These are phyloP conservation scores for Oncopodura yosiiana DNA, from an alignment of 1,140 invertebrate species.

Conservation along the genomic window DNA sequence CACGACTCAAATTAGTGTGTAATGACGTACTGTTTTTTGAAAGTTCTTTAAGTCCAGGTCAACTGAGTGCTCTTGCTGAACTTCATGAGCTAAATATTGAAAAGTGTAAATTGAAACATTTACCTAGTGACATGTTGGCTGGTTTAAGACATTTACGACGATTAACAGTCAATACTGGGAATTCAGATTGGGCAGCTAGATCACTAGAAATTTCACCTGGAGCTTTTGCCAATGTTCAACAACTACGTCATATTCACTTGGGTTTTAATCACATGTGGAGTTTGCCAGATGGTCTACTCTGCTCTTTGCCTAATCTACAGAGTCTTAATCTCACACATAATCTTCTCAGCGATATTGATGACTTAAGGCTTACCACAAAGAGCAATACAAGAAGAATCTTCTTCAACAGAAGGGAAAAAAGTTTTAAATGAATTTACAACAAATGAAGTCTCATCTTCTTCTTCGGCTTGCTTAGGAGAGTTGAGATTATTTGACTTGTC, in stretches of 20 bases:
- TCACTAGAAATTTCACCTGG: conserved; percentile 60
- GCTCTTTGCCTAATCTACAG: conserved; percentile 56
- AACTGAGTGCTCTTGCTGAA: conserved; percentile 37
- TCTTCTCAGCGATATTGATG: conserved; percentile 61
- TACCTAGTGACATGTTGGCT: conserved; percentile 57
- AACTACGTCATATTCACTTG: conserved; percentile 59
- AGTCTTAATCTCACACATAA: conserved; percentile 66
- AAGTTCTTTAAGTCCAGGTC: conserved; percentile 48
- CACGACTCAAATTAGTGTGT: conserved; percentile 58
- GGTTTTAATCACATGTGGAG: conserved; percentile 71
- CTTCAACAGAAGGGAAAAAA: conserved; percentile 49
- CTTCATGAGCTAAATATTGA: conserved; percentile 61
- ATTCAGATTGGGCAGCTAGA: conserved; percentile 69
- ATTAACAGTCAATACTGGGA: conserved; percentile 60
- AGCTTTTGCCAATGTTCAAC: conserved; percentile 55
- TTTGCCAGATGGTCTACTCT: conserved; percentile 61
- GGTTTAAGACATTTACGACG: conserved; percentile 55
- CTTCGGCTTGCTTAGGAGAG: conserved; percentile 36
- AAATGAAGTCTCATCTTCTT: conserved; percentile 37
- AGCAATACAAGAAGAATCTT: conserved; percentile 42
- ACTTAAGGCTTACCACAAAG: conserved; percentile 57
- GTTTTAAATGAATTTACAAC: conserved; percentile 29
- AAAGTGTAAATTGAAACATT: conserved; percentile 63
- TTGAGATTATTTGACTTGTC: conserved; percentile 64
- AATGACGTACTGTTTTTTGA: conserved; percentile 70